Evolutionary conservation across 2,888 invertebrate species (phyloP).

Genomic region (Balanococcus diminutus): DNA sequence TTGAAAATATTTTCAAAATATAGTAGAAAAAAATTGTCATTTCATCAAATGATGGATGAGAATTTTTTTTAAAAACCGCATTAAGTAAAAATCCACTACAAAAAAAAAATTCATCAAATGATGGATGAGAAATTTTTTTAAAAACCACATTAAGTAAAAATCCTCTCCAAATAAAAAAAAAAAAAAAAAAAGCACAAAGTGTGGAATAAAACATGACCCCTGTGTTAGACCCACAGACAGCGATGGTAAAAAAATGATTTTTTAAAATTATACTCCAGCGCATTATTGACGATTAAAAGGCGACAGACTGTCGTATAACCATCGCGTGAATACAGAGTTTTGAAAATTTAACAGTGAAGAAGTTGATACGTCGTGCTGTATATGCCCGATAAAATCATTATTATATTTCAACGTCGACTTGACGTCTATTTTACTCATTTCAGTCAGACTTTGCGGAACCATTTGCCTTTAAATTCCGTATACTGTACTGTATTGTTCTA

Average conservation of each 20-base stretch:
- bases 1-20: too few relatives aligned
- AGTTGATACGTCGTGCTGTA: conserved; percentile 13
- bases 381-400: conserved; percentile 9
- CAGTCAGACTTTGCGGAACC: background rate
- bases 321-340: background rate
- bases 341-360: conserved; percentile 31
- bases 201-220: too few relatives aligned
- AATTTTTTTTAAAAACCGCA: too few relatives aligned
- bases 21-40: too few relatives aligned
- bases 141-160: too few relatives aligned
- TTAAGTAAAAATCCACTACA: too few relatives aligned
- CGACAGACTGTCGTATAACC: conserved; percentile 21
- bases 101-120: too few relatives aligned
- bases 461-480: background rate
- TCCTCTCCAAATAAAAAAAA: too few relatives aligned
- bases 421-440: background rate
- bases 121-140: too few relatives aligned
- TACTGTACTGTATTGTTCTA: too few relatives aligned
- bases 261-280: background rate
- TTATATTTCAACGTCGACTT: conserved; percentile 13
- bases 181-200: background rate
- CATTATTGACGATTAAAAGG: conserved; percentile 27
- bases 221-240: background rate
- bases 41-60: too few relatives aligned
- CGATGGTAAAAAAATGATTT: background rate